These are phyloP conservation scores for Electrona antarctica DNA, from an alignment of 2,113 vertebrate genomes.

Conservation along the genomic window DNA sequence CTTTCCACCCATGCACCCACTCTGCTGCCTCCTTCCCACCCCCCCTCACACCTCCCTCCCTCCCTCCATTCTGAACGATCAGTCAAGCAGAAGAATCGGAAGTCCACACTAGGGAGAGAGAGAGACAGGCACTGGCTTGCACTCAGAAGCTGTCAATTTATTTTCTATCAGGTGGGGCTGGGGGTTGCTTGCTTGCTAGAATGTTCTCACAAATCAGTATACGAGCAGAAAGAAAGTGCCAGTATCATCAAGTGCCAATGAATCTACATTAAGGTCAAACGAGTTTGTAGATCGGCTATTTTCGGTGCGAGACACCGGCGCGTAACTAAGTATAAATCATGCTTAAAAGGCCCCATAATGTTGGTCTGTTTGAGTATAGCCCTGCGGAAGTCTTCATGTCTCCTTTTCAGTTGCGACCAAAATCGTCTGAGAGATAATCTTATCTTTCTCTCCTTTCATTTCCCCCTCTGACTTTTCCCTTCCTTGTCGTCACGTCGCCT, in stretches of 20 bases:
- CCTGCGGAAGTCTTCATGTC: neutral
- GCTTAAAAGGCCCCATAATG: too few species aligned
- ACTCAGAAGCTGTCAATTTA: conserved; percentile 36
- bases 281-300: too few species aligned
- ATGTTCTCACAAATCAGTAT: too few species aligned
- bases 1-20: neutral
- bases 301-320: too few species aligned
- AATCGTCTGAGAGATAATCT: conserved; percentile 22
- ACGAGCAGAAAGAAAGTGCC: too few species aligned
- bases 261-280: too few species aligned
- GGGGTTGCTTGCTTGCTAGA: too few species aligned
- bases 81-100: conserved; percentile 60
- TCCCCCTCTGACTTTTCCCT: conserved; percentile 2
- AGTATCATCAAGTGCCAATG: too few species aligned
- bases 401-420: neutral
- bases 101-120: conserved; percentile 37
- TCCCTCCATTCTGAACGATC: conserved; percentile 44
- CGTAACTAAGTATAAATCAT: too few species aligned
- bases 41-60: neutral
- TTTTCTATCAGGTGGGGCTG: conserved; percentile 17
- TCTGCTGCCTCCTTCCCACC: neutral
- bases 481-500: conserved; percentile 41
- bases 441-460: conserved; percentile 19
- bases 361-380: too few species aligned
- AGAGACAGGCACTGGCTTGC: conserved; percentile 29